Evolutionary conservation across 2,888 invertebrate species (phyloP).

Genomic region (Galeruca laticollis): DNA sequence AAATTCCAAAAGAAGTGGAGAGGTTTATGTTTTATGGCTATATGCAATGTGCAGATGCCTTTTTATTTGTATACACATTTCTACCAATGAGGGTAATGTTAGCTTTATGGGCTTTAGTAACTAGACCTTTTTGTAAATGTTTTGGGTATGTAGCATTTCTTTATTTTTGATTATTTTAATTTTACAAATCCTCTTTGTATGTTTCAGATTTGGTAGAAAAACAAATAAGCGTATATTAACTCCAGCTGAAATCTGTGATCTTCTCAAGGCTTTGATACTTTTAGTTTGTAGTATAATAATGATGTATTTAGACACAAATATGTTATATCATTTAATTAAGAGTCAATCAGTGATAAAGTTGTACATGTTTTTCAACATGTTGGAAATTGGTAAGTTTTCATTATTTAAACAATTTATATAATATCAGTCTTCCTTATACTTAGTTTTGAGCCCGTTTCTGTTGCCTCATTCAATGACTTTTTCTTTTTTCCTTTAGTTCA

Average conservation of each 20-base stretch:
- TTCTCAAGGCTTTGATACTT: conserved; percentile 92
- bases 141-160: conserved; percentile 73
- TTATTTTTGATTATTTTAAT: conserved; percentile 13
- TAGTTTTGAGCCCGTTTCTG: too few relatives aligned
- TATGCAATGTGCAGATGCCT: conserved; percentile 96
- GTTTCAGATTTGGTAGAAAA: conserved; percentile 58
- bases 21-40: conserved; percentile 95
- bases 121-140: conserved; percentile 79
- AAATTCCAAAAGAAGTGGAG: conserved; percentile 92
- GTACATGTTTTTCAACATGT: conserved; percentile 99
- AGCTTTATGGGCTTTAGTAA: conserved; percentile 85
- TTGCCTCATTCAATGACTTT: too few relatives aligned
- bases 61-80: conserved; percentile 97
- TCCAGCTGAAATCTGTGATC: conserved; percentile 95
- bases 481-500: too few relatives aligned
- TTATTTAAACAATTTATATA: too few relatives aligned
- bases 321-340: conserved; percentile 97
- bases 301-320: conserved; percentile 95
- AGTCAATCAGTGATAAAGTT: conserved; percentile 99
- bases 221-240: conserved; percentile 75
- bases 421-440: too few relatives aligned
- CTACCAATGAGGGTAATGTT: conserved; percentile 92
- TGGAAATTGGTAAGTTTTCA: conserved; percentile 77
- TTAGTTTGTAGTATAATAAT: conserved; percentile 85
- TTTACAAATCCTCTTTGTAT: conserved; percentile 10